Evolutionary conservation across 2,797 vertebrate genomes (phyloP).

Genomic region (Liparis tanakae): DNA sequence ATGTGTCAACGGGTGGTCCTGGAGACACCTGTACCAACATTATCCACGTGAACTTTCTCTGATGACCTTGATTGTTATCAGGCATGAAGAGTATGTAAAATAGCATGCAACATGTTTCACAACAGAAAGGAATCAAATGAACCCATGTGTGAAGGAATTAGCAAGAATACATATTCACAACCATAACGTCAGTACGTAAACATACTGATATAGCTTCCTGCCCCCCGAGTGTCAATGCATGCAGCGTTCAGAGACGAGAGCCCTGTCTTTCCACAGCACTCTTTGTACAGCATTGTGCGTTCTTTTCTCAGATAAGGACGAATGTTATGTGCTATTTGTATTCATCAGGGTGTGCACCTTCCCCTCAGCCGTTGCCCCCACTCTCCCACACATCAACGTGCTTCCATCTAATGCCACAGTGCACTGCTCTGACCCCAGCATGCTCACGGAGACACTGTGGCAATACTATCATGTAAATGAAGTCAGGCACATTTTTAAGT

Average conservation of each 20-base stretch:
- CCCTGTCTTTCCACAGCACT: slow-evolving; percentile 7
- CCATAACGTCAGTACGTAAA: not conserved
- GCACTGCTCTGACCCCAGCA: slow-evolving; percentile 50
- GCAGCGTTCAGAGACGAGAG: not conserved
- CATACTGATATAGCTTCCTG: not conserved
- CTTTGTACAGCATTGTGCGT: slow-evolving; percentile 13
- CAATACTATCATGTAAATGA: slow-evolving; percentile 71
- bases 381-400: slow-evolving; percentile 23
- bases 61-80: not conserved
- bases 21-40: not conserved
- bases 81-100: not conserved
- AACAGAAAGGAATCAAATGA: not conserved
- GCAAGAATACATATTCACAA: not conserved
- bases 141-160: not conserved
- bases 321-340: slow-evolving; percentile 36
- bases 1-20: not conserved
- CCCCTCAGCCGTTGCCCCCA: slow-evolving; percentile 7
- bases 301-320: slow-evolving; percentile 41
- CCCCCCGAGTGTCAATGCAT: not conserved
- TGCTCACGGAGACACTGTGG: slow-evolving; percentile 49
- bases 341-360: slow-evolving; percentile 37
- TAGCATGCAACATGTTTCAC: not conserved
- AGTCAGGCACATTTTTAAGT: slow-evolving; percentile 42
- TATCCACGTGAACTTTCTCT: fast-evolving
- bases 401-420: slow-evolving; percentile 46